Conservation (phyloP, 2,888 invertebrate species). For the Ormyrus rosae region DNA sequence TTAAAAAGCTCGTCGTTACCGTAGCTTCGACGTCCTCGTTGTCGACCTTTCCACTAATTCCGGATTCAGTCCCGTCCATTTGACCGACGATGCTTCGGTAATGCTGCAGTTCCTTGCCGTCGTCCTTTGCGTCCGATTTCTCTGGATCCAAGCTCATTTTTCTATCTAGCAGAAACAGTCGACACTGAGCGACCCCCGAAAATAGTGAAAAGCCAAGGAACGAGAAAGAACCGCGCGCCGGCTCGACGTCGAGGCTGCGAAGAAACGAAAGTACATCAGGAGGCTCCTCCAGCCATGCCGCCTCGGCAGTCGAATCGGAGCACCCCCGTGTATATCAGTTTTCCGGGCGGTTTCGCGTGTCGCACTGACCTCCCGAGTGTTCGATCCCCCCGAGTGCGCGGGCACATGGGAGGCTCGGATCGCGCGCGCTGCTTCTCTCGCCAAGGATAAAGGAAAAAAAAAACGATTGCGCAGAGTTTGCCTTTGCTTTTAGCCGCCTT, state of each 20-base stretch:
- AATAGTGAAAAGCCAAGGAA: background rate
- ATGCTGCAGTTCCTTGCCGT: background rate
- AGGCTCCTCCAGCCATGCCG: no score
- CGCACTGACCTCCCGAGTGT: background rate
- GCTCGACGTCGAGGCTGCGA: background rate
- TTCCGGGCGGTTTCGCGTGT: conserved; percentile 8
- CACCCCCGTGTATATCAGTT: background rate
- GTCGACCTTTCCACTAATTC: background rate
- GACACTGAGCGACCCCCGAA: background rate
- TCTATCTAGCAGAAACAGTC: background rate
- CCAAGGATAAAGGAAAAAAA: background rate
- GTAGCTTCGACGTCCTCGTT: background rate
- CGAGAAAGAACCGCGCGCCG: background rate
- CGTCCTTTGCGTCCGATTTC: background rate
- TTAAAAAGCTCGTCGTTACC: background rate
- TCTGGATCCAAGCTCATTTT: conserved; percentile 23
- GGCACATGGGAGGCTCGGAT: background rate
- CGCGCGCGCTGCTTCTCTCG: no score
- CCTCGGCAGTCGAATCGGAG: no score
- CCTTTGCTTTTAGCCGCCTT: no score
- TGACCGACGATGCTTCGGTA: background rate
- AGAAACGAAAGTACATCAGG: no score
- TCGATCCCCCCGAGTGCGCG: background rate
- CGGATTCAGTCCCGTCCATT: background rate
- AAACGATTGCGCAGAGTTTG: background rate